Evolutionary conservation across 2,113 vertebrate species (phyloP).

Genomic region (Macroglossus sobrinus): DNA sequence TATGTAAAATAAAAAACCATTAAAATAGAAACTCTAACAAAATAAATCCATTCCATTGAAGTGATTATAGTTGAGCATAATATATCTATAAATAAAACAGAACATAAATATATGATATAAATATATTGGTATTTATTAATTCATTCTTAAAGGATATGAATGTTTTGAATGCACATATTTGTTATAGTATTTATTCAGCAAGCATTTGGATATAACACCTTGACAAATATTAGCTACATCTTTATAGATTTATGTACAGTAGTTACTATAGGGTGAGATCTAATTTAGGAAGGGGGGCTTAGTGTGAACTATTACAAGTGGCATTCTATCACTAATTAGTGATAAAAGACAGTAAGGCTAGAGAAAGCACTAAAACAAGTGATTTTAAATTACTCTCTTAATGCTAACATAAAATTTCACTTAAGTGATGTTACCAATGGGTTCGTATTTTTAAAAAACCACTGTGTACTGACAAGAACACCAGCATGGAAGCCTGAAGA

Average conservation of each 20-base stretch:
- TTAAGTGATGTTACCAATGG: not conserved
- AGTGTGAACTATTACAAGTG: not conserved
- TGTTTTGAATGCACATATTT: not conserved
- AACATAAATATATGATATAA: not conserved
- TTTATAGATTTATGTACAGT: not conserved
- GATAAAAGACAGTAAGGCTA: not conserved
- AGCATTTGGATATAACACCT: not conserved
- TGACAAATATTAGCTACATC: not conserved
- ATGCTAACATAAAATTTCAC: not conserved
- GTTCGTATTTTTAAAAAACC: not conserved
- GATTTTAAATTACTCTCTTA: not conserved
- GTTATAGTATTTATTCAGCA: not conserved
- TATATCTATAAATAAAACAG: not conserved
- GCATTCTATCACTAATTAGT: not conserved
- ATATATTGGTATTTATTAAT: not conserved
- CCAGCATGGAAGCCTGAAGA: not conserved
- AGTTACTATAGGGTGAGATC: not conserved
- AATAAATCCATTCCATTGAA: not conserved
- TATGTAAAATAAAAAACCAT: not conserved
- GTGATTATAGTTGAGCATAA: not conserved
- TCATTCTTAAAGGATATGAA: not conserved
- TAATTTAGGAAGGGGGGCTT: not conserved
- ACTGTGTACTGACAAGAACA: not conserved
- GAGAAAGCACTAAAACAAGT: not conserved
- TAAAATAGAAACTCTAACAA: not conserved